These are phyloP conservation scores for Ostrea denselamellosa DNA, from an alignment of 1,140 invertebrate species.

Conservation along the genomic window DNA sequence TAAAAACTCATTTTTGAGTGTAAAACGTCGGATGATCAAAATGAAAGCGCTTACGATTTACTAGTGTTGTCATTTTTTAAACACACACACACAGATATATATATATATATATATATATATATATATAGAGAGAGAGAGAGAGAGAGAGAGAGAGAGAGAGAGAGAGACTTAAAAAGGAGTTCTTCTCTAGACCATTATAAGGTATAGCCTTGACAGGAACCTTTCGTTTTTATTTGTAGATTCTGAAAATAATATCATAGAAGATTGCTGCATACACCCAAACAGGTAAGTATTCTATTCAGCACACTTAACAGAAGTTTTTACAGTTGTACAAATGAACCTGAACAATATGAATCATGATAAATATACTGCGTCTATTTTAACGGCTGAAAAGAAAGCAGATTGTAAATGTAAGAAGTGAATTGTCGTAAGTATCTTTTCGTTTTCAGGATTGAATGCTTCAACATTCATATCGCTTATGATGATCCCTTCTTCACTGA, in stretches of 20 bases:
- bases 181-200: too few relatives aligned
- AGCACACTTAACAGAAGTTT: background rate
- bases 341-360: background rate
- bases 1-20: background rate
- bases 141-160: too few relatives aligned
- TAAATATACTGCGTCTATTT: background rate
- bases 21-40: background rate
- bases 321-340: background rate
- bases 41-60: too few relatives aligned
- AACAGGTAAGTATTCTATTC: background rate
- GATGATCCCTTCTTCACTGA: background rate
- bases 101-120: too few relatives aligned
- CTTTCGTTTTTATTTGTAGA: background rate
- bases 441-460: background rate
- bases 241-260: constrained; percentile 9
- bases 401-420: too few relatives aligned
- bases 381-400: too few relatives aligned
- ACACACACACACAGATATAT: too few relatives aligned
- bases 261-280: constrained; percentile 1
- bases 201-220: background rate
- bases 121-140: too few relatives aligned
- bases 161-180: too few relatives aligned
- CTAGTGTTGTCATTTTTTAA: too few relatives aligned
- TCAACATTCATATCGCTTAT: background rate
- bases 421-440: background rate